phyloP scores from a whole-genome alignment of 2,113 vertebrate species.

The Polypterus bichir region DNA sequence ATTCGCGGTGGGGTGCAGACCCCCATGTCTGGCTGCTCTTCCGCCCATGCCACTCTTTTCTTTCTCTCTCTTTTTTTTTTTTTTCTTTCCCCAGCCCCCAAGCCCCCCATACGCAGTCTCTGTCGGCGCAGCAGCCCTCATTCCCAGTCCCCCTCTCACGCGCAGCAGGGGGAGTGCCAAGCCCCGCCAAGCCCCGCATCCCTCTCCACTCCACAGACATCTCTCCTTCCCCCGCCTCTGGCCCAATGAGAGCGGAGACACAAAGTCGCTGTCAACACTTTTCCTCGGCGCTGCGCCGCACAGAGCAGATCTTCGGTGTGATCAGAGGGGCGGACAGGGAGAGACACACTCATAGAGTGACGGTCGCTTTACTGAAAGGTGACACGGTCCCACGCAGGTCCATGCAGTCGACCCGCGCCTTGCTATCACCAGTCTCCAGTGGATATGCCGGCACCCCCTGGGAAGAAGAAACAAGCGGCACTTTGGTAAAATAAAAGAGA shows the following conservation, averaged over 20 bases:
- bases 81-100: background rate
- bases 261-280: slow-evolving; percentile 38
- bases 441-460: slow-evolving; percentile 18
- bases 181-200: slow-evolving; percentile 3
- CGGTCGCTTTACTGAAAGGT: background rate
- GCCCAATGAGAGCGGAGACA: slow-evolving; percentile 48
- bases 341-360: slow-evolving; percentile 5
- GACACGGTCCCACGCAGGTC: background rate
- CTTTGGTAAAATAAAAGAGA: background rate
- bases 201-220: slow-evolving; percentile 20
- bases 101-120: background rate
- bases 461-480: background rate
- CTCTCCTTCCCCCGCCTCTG: slow-evolving; percentile 33
- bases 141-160: slow-evolving; percentile 2
- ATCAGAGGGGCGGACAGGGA: slow-evolving; percentile 30
- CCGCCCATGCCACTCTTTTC: no score
- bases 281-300: slow-evolving; percentile 27
- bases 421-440: slow-evolving; percentile 5
- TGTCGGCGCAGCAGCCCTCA: background rate
- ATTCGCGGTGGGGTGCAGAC: no score
- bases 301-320: slow-evolving; percentile 21
- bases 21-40: no score
- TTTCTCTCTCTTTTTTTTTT: no score
- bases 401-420: background rate
- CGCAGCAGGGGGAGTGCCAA: slow-evolving; percentile 9